Evolutionary conservation across 2,888 invertebrate species (phyloP).

Genomic region (Ferrisia virgata): DNA sequence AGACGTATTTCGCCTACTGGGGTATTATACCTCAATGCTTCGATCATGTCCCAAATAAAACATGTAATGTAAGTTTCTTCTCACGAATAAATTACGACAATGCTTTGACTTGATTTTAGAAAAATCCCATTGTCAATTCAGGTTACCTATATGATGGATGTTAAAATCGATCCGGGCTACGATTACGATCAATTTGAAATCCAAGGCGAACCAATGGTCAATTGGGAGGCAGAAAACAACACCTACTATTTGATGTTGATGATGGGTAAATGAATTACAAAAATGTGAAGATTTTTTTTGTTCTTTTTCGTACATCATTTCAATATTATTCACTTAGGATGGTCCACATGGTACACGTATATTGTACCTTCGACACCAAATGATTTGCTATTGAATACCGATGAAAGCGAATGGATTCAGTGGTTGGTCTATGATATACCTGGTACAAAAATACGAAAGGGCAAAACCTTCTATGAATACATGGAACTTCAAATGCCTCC

Average conservation of each 20-base stretch:
- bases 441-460: background rate
- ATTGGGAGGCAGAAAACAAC: conserved; percentile 62
- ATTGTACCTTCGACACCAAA: background rate
- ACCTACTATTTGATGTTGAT: conserved; percentile 73
- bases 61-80: background rate
- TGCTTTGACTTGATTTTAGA: background rate
- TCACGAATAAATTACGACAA: background rate
- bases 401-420: background rate
- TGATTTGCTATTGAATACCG: background rate
- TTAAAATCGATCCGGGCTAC: conserved; percentile 58
- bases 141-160: conserved; percentile 59
- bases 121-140: conserved; percentile 49
- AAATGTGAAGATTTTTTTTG: background rate
- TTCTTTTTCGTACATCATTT: no score
- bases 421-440: conserved; percentile 5
- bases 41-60: background rate
- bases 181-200: conserved; percentile 73
- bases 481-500: background rate
- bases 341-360: background rate
- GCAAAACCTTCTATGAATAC: background rate
- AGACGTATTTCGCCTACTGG: background rate
- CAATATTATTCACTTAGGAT: background rate
- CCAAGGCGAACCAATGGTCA: conserved; percentile 67
- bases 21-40: background rate
- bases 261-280: conserved; percentile 62